Percentiles rank a stretch among this genome's conserved stretches.
Conservation (phyloP, 2,888 invertebrate genomes). For the Cepaea hortensis region DNA sequence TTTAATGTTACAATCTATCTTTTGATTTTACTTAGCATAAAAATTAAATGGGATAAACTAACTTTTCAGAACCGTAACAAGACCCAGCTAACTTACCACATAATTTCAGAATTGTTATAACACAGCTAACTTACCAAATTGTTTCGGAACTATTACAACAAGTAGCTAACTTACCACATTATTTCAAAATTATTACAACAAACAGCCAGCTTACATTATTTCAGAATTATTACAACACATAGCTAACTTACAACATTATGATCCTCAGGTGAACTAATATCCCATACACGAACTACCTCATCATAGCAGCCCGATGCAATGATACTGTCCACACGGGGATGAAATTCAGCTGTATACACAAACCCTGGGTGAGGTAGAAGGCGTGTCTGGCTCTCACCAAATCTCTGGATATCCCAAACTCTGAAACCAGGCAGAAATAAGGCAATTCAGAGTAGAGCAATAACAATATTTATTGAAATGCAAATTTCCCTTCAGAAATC, state of each 20-base stretch:
- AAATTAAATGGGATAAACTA: neutral
- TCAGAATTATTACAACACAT: neutral
- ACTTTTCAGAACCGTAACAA: neutral
- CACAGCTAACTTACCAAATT: slow-evolving; percentile 37
- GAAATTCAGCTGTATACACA: slow-evolving; percentile 82
- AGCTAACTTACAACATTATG: slow-evolving; percentile 38
- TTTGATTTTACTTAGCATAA: no score
- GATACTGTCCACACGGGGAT: slow-evolving; percentile 77
- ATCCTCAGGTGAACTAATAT: slow-evolving; percentile 57
- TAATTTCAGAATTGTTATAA: neutral
- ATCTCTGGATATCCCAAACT: slow-evolving; percentile 78
- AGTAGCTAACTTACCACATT: slow-evolving; percentile 35
- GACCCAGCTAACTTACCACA: slow-evolving; percentile 30
- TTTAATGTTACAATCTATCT: no score
- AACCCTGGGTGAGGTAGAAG: slow-evolving; percentile 83
- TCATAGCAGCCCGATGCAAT: slow-evolving; percentile 83
- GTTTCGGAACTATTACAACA: neutral
- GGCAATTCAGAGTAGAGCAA: no score
- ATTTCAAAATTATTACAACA: neutral
- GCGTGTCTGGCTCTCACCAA: slow-evolving; percentile 63
- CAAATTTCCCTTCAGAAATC: slow-evolving; percentile 55
- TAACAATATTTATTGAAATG: no score
- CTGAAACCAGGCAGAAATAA: slow-evolving; percentile 56
- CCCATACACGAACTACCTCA: slow-evolving; percentile 82
- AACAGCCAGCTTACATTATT: slow-evolving; percentile 26